These are phyloP conservation scores for Grammomys surdaster DNA, from an alignment of 2,113 vertebrate genomes.

Conservation along the genomic window DNA sequence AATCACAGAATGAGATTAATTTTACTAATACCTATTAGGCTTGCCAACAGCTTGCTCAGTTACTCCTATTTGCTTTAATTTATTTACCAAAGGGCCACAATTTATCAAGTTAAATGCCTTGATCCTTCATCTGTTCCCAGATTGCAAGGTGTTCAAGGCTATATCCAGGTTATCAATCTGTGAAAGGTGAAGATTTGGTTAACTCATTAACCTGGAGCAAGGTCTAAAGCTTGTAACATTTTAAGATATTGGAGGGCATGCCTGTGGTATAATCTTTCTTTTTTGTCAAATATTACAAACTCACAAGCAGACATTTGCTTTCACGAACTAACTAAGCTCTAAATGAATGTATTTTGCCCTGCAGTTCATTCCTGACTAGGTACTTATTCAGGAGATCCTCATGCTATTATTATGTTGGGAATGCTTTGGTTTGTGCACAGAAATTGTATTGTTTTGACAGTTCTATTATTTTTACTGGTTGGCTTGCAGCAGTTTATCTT, in stretches of 20 bases:
- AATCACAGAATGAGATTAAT: slow-evolving; percentile 74
- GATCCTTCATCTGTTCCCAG: slow-evolving; percentile 60
- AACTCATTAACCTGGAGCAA: slow-evolving; percentile 71
- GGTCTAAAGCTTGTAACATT: slow-evolving; percentile 69
- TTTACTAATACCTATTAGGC: slow-evolving; percentile 74
- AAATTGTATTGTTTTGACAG: slow-evolving; percentile 79
- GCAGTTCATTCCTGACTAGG: slow-evolving; percentile 69
- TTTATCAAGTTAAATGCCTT: slow-evolving; percentile 76
- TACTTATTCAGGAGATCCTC: slow-evolving; percentile 75
- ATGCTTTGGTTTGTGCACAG: slow-evolving; percentile 66
- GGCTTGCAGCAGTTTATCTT: slow-evolving; percentile 74
- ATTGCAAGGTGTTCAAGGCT: slow-evolving; percentile 41
- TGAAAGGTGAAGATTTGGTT: slow-evolving; percentile 67
- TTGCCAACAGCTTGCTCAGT: slow-evolving; percentile 58
- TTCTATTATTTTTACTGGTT: slow-evolving; percentile 79
- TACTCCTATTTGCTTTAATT: slow-evolving; percentile 79
- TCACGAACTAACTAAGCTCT: slow-evolving; percentile 50
- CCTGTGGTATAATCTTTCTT: slow-evolving; percentile 39
- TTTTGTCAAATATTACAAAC: slow-evolving; percentile 64
- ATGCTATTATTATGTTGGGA: slow-evolving; percentile 56
- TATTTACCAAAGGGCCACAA: slow-evolving; percentile 76
- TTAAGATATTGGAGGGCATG: slow-evolving; percentile 68
- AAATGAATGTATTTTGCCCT: slow-evolving; percentile 68
- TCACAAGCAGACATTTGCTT: slow-evolving; percentile 64
- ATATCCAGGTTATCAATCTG: slow-evolving; percentile 74